Percentiles rank a stretch among this genome's conserved stretches.
Conservation (phyloP, 2,113 vertebrate species). For the Pongo abelii region DNA sequence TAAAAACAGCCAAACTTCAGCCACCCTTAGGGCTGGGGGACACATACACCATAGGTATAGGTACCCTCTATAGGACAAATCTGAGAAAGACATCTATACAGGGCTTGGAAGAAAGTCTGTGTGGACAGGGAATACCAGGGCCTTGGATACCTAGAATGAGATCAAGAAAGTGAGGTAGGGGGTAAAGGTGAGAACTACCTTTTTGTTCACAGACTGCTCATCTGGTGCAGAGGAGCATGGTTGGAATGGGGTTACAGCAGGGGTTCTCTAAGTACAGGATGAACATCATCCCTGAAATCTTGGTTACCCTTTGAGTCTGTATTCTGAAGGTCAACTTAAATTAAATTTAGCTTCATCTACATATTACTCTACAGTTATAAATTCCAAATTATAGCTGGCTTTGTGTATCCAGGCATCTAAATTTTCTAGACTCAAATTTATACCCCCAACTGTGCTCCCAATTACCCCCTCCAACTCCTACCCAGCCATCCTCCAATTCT, state of each 20-base stretch:
- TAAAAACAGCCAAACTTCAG: background rate
- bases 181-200: rapidly evolving
- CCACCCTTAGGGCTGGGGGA: background rate
- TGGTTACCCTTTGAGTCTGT: background rate
- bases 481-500: background rate
- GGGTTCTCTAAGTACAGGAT: background rate
- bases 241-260: background rate
- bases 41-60: too few relatives aligned
- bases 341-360: background rate
- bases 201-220: background rate
- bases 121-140: background rate
- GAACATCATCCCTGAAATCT: background rate
- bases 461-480: rapidly evolving
- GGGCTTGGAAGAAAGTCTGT: background rate
- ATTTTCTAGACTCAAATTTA: background rate
- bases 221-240: background rate
- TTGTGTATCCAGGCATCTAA: background rate
- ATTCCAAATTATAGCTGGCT: background rate
- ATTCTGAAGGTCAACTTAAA: background rate
- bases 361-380: background rate
- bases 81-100: background rate
- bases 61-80: background rate
- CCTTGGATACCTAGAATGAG: background rate
- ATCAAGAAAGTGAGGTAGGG: background rate
- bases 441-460: background rate